Conservation (phyloP, 1,140 invertebrate species). For the Lysiphlebus fabarum region DNA sequence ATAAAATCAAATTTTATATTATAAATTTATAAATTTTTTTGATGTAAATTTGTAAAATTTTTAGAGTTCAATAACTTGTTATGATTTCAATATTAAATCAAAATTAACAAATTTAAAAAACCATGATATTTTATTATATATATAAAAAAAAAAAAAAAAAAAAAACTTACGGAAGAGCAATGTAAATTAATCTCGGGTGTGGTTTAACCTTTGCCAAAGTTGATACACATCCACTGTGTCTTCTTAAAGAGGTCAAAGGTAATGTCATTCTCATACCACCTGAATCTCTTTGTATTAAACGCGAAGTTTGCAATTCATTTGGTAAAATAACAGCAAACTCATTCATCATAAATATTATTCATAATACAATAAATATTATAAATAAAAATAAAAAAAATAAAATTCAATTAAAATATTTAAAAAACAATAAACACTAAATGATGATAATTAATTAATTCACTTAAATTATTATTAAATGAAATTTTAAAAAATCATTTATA, state of each 20-base stretch:
- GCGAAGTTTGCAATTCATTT: conserved; percentile 34
- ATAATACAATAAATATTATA: conserved; percentile 12
- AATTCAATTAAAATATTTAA: too few relatives aligned
- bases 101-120: too few relatives aligned
- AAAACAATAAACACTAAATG: background rate
- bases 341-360: conserved; percentile 34
- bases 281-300: conserved; percentile 44
- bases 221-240: conserved; percentile 49
- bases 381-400: background rate
- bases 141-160: conserved; percentile 2
- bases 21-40: too few relatives aligned
- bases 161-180: conserved; percentile 48
- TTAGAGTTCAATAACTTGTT: too few relatives aligned
- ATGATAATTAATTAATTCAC: too few relatives aligned
- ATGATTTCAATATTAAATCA: too few relatives aligned
- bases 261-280: conserved; percentile 46
- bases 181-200: conserved; percentile 43
- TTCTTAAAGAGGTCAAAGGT: conserved; percentile 44
- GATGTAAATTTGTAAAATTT: too few relatives aligned
- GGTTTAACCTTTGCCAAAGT: conserved; percentile 39
- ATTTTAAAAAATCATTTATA: too few relatives aligned
- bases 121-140: too few relatives aligned
- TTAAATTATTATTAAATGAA: too few relatives aligned
- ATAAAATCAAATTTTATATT: too few relatives aligned
- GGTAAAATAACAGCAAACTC: conserved; percentile 43